Evolutionary conservation across 2,888 invertebrate genomes (phyloP).

Genomic region (Agonopterix subpropinquella): DNA sequence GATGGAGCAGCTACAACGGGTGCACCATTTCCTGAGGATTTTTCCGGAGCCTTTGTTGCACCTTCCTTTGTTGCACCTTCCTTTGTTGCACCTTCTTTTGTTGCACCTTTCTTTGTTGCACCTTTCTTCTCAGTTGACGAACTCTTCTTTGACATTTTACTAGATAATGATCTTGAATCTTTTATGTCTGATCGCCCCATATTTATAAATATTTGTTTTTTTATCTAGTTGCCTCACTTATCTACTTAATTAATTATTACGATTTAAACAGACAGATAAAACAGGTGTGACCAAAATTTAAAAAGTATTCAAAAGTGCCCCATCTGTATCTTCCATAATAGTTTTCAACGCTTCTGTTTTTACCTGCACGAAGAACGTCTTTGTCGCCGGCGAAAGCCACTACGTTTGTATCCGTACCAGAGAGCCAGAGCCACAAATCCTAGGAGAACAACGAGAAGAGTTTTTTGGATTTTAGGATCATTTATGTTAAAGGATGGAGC

Average conservation of each 20-base stretch:
- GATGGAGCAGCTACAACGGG: too few species aligned
- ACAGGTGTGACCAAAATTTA: too few species aligned
- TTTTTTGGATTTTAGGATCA: constrained; percentile 1
- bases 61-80: too few species aligned
- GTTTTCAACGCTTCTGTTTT: too few species aligned
- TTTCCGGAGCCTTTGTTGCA: neutral
- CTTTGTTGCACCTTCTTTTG: too few species aligned
- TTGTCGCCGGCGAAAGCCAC: neutral
- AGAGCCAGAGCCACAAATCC: neutral
- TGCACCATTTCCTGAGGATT: too few species aligned
- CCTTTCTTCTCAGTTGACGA: constrained; percentile 13
- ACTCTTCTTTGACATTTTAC: constrained; percentile 25
- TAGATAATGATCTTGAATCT: constrained; percentile 21
- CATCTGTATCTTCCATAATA: too few species aligned
- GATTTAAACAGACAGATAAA: too few species aligned
- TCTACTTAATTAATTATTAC: too few species aligned
- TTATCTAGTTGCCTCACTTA: neutral
- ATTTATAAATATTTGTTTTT: constrained; percentile 5
- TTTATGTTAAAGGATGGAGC: neutral
- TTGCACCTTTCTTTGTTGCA: too few species aligned
- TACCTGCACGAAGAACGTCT: too few species aligned
- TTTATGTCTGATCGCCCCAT: constrained; percentile 27
- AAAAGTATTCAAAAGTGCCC: too few species aligned
- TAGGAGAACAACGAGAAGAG: constrained; percentile 3
- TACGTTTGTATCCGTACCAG: neutral